Percentiles rank a stretch among this genome's conserved stretches.
phyloP scores from a whole-genome alignment of 2,888 invertebrate species.

The Spodoptera exigua region DNA sequence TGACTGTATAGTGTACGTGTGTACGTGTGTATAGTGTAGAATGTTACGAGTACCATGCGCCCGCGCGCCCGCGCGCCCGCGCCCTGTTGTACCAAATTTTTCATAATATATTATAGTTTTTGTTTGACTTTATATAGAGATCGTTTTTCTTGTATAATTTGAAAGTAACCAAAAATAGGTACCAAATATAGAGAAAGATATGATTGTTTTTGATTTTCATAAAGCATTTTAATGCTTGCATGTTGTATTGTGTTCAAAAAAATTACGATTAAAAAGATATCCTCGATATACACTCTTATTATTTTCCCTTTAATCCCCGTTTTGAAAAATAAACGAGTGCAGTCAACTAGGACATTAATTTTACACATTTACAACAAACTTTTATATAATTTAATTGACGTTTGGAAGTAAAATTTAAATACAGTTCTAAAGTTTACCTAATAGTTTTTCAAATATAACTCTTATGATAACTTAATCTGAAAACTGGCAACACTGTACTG shows the following conservation, averaged over 20 bases:
- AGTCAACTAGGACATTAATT: conserved; percentile 47
- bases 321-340: conserved; percentile 20
- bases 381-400: conserved; percentile 38
- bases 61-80: conserved; percentile 68
- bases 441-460: conserved; percentile 7
- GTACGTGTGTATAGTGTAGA: conserved; percentile 61
- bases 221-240: conserved; percentile 89
- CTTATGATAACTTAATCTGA: conserved; percentile 4
- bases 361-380: conserved; percentile 34
- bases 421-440: conserved; percentile 15
- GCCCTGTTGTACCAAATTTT: conserved; percentile 84
- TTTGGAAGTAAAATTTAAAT: conserved; percentile 11
- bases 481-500: neutral
- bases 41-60: conserved; percentile 48
- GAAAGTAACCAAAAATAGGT: conserved; percentile 88
- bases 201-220: conserved; percentile 87
- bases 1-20: conserved; percentile 42
- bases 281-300: conserved; percentile 64
- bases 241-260: conserved; percentile 90
- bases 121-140: conserved; percentile 87
- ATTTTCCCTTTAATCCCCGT: conserved; percentile 13
- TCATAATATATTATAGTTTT: conserved; percentile 88
- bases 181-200: conserved; percentile 88
- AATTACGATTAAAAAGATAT: conserved; percentile 87
- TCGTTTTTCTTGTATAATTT: conserved; percentile 86